Conservation (phyloP, 2,113 vertebrate genomes). For the Talpa occidentalis region DNA sequence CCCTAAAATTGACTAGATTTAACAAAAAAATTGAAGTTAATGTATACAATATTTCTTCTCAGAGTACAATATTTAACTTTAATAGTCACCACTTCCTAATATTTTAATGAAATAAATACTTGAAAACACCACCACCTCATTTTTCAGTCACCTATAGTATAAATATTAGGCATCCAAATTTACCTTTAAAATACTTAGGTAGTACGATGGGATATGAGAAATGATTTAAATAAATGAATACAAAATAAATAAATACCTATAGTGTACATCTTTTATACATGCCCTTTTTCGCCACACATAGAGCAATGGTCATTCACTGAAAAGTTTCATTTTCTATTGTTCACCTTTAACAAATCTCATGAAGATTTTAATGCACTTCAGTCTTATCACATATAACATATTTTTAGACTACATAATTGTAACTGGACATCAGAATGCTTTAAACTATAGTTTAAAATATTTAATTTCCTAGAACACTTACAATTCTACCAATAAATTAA, state of each 20-base stretch:
- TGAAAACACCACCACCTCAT: background rate
- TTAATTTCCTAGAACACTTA: background rate
- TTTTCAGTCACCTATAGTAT: background rate
- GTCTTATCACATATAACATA: background rate
- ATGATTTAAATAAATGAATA: background rate
- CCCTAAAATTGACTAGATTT: background rate
- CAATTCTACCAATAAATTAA: background rate
- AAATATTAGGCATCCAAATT: background rate
- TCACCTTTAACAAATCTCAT: background rate
- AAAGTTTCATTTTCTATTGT: background rate
- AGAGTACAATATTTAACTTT: background rate
- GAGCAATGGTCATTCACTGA: background rate
- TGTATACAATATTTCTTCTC: background rate
- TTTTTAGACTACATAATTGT: background rate
- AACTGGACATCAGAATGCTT: background rate
- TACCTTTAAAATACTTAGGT: background rate
- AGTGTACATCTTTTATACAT: background rate
- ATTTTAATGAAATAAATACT: background rate
- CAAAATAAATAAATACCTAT: background rate
- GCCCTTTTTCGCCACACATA: background rate
- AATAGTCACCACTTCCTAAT: background rate
- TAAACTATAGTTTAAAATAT: background rate
- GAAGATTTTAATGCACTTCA: background rate
- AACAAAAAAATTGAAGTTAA: background rate
- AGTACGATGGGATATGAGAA: background rate